phyloP scores from a whole-genome alignment of 2,113 vertebrate genomes.

The Tetrax tetrax region DNA sequence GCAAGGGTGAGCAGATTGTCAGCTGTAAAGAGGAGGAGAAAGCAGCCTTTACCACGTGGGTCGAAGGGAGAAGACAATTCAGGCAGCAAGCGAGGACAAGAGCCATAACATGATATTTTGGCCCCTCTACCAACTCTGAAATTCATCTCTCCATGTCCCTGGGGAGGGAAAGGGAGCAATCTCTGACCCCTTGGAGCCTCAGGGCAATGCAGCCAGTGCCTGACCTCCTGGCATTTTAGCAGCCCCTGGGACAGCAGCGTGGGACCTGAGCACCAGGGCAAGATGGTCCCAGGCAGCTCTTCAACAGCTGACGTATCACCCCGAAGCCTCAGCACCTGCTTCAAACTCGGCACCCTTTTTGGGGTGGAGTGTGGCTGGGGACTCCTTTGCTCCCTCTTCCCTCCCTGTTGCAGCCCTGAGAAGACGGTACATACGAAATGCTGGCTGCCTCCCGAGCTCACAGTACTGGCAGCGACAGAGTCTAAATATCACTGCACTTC shows the following conservation, averaged over 20 bases:
- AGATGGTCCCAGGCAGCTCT: not conserved
- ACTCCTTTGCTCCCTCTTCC: not conserved
- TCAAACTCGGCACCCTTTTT: not conserved
- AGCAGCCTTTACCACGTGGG: not conserved
- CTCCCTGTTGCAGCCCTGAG: fast-evolving
- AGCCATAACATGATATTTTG: not conserved
- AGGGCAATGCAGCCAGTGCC: fast-evolving
- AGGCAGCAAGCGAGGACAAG: not conserved
- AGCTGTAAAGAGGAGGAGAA: not conserved
- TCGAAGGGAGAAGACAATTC: not conserved
- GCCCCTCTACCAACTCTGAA: not conserved
- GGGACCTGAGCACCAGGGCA: not conserved
- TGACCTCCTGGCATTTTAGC: not conserved
- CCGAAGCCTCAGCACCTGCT: not conserved
- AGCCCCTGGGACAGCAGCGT: not conserved
- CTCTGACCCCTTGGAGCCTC: not conserved
- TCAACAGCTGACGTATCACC: not conserved
- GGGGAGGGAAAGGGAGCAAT: not conserved
- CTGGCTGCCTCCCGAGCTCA: not conserved
- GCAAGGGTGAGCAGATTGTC: not conserved
- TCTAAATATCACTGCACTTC: not conserved
- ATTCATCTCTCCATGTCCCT: fast-evolving
- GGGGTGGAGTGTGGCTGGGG: not conserved
- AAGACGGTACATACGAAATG: not conserved
- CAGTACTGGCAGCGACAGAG: not conserved